Evolutionary conservation across 2,888 invertebrate species (phyloP), one percentile per base, ranked within the genome.

Genomic region (Lasioglossum morio): DNA sequence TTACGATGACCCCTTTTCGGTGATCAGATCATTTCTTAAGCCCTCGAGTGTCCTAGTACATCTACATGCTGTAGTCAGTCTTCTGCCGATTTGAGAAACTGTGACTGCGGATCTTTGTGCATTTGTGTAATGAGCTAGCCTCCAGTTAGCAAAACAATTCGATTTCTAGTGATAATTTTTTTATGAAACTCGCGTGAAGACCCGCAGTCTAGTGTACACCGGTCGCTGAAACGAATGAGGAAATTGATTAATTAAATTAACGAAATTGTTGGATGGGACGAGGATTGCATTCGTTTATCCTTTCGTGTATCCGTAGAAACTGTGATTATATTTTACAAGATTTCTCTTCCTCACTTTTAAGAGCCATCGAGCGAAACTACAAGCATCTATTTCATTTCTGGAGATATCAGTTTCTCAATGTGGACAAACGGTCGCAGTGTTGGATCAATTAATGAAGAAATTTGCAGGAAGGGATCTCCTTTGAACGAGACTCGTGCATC

Each of bases 1-100:
- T 57, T 63, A 34, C 72, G 82, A 82, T 46, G 48, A 75, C 34
- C 2, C 30, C 60, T 37, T 66, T 19, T 19, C 16, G n/a, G 5
- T n/a, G n/a, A n/a, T n/a, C 40, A 70, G 70, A 70, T 70, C 70
- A 70, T 40, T 70, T 70, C n/a, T 70, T 40, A 70, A 40, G n/a
- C 14, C 40, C 23, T n/a, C 37, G 34, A 19, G 30, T 19, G 30
- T 30, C 7, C 63, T 30, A 8, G 30, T 63, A n/a, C n/a, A n/a
- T n/a, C n/a, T n/a, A n/a, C n/a, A n/a, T n/a, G n/a, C n/a, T n/a
- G n/a, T 60, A 27, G n/a, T 63, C 63, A 30, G 63, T 63, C 63
- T 63, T 69, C 69, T 69, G 23, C 69, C 37, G 37, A 69, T 34
- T 7, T 16, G 8, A 34, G 57, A 30, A 63, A 19, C 30, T 34